Percentiles rank a stretch among this genome's conserved stretches.
These are phyloP conservation scores for Sturnus vulgaris DNA, from an alignment of 2,113 vertebrate genomes.

Conservation along the genomic window DNA sequence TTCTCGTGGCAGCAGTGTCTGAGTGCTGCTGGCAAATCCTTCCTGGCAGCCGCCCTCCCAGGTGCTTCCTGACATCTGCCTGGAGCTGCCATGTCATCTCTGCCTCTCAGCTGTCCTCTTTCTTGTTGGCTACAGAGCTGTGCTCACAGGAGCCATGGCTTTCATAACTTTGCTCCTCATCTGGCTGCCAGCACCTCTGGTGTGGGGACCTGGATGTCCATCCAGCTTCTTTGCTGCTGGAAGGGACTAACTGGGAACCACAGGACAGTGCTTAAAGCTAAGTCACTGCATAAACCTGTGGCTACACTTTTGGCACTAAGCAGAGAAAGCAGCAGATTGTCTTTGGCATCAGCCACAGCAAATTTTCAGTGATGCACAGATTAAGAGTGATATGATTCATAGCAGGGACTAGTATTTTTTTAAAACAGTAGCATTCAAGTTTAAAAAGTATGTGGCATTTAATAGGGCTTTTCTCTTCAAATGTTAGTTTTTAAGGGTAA, in stretches of 20 bases:
- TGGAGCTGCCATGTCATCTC: neutral
- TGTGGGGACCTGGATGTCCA: neutral
- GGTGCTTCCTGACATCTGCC: conserved; percentile 48
- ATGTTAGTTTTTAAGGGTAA: conserved; percentile 26
- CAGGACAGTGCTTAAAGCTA: neutral
- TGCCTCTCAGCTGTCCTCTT: neutral
- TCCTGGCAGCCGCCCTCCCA: neutral
- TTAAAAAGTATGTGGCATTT: conserved; percentile 10
- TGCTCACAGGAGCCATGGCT: rapidly evolving
- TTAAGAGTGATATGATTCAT: conserved; percentile 22
- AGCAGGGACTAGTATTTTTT: neutral
- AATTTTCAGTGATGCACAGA: neutral
- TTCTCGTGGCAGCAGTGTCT: neutral
- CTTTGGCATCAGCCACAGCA: neutral
- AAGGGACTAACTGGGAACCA: neutral
- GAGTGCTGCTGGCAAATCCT: neutral
- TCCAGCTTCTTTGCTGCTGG: neutral
- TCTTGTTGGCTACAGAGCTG: neutral
- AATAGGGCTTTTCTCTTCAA: conserved; percentile 6
- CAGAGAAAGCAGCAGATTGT: neutral
- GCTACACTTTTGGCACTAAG: neutral
- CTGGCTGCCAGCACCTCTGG: neutral
- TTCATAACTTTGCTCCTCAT: rapidly evolving
- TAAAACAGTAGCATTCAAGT: neutral
- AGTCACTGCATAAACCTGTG: neutral